Conservation (phyloP, 2,797 vertebrate genomes). For the Peromyscus melanophrys region DNA sequence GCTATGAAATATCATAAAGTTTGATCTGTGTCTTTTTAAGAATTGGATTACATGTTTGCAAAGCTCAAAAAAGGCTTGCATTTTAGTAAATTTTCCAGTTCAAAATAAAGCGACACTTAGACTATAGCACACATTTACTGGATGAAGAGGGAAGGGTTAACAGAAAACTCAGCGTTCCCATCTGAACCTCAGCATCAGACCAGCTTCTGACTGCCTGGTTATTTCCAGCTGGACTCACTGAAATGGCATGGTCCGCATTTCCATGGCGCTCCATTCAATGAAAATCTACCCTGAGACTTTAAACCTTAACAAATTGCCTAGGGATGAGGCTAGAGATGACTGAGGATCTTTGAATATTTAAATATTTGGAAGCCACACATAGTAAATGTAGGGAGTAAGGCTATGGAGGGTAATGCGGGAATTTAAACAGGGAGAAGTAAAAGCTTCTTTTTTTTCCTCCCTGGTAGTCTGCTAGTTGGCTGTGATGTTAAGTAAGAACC, state of each 20-base stretch:
- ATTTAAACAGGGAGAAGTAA: constrained; percentile 25
- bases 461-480: constrained; percentile 44
- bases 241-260: constrained; percentile 15
- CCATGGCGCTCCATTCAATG: constrained; percentile 40
- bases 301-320: constrained; percentile 74
- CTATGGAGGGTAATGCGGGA: background rate
- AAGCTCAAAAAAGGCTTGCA: constrained; percentile 19
- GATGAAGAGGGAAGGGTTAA: background rate
- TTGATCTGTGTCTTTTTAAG: background rate
- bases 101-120: constrained; percentile 28
- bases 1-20: constrained; percentile 52
- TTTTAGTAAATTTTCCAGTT: constrained; percentile 52
- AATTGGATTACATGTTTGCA: background rate
- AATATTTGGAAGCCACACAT: constrained; percentile 57
- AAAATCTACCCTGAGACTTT: constrained; percentile 49
- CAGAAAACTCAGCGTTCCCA: constrained; percentile 67
- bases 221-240: constrained; percentile 69
- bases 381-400: constrained; percentile 29
- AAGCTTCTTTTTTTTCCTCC: constrained; percentile 43
- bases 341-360: constrained; percentile 60
- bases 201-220: constrained; percentile 55
- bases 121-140: background rate
- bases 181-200: constrained; percentile 13
- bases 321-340: constrained; percentile 56
- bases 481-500: constrained; percentile 42